Base-by-base conservation (phyloP, 1,140 invertebrate species). In the Ditylenchus dipsaci region DNA sequence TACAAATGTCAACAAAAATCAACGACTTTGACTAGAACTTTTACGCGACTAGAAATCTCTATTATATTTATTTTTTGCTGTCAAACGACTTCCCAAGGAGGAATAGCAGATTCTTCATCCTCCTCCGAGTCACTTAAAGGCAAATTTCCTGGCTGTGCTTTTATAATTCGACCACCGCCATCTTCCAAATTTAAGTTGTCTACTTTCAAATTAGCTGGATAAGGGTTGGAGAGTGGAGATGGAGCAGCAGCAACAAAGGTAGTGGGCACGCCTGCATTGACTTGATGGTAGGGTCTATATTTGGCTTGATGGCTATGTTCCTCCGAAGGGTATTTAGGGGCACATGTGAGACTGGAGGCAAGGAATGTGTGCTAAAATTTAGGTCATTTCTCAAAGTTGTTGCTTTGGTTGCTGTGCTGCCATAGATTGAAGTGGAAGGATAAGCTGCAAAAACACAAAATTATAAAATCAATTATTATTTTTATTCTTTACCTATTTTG, bases 91-190 rank as follows among this genome's bases (percentile, higher is more conserved):
- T 53, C 49, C 49, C 49, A 53, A 8, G 49, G 49, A 7, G n/a
- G 59, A 27, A 30, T 30, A 21, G 29, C 1, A 19, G 19, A 19
- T 43, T 61, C 27, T 13, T 61, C 59, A 61, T 61, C 59, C 59
- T 61, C 59, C 17, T 61, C 59, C 13, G 59, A 61, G 29, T 61
- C 59, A 29, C 59, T 61, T 19, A 61, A 29, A 33, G 59, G 59
- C 59, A 61, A 19, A 30, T 61, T 5, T 21, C 21, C 59, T 13
- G 59, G 59, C 8, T 27, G 59, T 3, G 59, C 59, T 61, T 61
- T 3, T 33, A 61, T 61, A 30, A 61, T 43, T 61, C 27, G 29
- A n/a, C n/a, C n/a, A n/a, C n/a, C n/a, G 3, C 19, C 59, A 19
- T 61, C 59, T 19, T 38, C 33, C 33, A 38, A 38, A 38, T 38